Evolutionary conservation across 2,888 invertebrate species (phyloP).

Genomic region (Parapristionchus giblindavisi): DNA sequence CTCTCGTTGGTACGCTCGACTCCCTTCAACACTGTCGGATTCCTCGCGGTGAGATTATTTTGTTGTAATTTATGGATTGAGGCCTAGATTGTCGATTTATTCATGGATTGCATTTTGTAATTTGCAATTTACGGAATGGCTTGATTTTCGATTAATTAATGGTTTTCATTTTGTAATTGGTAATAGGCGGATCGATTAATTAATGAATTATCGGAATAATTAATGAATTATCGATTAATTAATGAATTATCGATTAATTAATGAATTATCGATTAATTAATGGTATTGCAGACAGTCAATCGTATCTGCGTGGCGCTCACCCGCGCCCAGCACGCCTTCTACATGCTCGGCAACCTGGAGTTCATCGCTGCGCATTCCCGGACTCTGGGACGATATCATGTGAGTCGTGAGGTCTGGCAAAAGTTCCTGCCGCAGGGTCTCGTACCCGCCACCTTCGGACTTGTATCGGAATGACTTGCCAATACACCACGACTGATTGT

Average conservation of each 20-base stretch:
- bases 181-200: background rate
- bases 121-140: background rate
- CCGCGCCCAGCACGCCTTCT: constrained; percentile 79
- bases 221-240: background rate
- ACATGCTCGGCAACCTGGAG: constrained; percentile 79
- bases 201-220: background rate
- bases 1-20: constrained; percentile 83
- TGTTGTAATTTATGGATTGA: no score
- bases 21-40: constrained; percentile 75
- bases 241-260: background rate
- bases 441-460: no score
- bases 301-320: constrained; percentile 75
- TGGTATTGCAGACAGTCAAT: constrained; percentile 58
- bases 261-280: background rate
- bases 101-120: background rate
- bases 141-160: background rate
- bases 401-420: constrained; percentile 21
- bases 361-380: constrained; percentile 54
- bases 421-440: no score
- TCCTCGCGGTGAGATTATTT: constrained; percentile 53
- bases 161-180: background rate
- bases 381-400: constrained; percentile 51
- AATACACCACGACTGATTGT: constrained; percentile 28
- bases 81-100: background rate
- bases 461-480: no score